These are phyloP conservation scores for Cryptocephalus primarius DNA, from an alignment of 2,888 invertebrate species.

Conservation along the genomic window DNA sequence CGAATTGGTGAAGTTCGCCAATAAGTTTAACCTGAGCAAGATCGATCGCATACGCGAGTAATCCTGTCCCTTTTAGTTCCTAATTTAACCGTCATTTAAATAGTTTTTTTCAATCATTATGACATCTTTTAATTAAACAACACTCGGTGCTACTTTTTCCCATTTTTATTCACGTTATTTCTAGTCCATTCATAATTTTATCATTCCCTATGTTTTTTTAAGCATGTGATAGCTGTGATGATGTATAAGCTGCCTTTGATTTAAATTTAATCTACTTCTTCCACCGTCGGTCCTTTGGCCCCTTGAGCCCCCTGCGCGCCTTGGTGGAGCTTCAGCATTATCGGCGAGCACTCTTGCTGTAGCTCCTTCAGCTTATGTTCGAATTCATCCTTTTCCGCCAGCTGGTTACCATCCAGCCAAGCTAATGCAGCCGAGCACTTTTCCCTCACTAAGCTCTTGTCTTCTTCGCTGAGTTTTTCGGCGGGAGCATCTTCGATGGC, in stretches of 20 bases:
- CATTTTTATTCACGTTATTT: too few species aligned
- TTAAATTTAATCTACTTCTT: constrained; percentile 53
- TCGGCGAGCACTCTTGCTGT: constrained; percentile 63
- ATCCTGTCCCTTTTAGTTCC: too few species aligned
- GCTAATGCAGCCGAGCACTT: constrained; percentile 60
- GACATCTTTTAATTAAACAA: too few species aligned
- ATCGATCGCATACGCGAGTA: neutral
- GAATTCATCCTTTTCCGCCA: constrained; percentile 69
- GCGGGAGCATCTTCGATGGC: constrained; percentile 52
- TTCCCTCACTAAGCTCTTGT: constrained; percentile 55
- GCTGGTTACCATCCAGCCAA: constrained; percentile 72
- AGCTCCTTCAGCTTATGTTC: constrained; percentile 67
- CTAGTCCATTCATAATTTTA: too few species aligned
- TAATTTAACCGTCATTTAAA: too few species aligned
- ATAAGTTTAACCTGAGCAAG: constrained; percentile 12
- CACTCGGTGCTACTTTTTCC: too few species aligned
- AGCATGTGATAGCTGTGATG: too few species aligned
- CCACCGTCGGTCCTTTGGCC: constrained; percentile 45
- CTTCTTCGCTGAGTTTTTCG: constrained; percentile 57
- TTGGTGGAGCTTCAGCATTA: constrained; percentile 76
- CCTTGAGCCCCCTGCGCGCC: constrained; percentile 33
- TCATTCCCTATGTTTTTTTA: too few species aligned
- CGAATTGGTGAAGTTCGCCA: constrained; percentile 32
- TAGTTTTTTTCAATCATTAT: too few species aligned
- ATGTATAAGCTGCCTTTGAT: neutral